Percentiles rank a stretch among this genome's conserved stretches.
Evolutionary conservation across 2,888 invertebrate species (phyloP).

Genomic region (Dyspetes luteomarginatus): DNA sequence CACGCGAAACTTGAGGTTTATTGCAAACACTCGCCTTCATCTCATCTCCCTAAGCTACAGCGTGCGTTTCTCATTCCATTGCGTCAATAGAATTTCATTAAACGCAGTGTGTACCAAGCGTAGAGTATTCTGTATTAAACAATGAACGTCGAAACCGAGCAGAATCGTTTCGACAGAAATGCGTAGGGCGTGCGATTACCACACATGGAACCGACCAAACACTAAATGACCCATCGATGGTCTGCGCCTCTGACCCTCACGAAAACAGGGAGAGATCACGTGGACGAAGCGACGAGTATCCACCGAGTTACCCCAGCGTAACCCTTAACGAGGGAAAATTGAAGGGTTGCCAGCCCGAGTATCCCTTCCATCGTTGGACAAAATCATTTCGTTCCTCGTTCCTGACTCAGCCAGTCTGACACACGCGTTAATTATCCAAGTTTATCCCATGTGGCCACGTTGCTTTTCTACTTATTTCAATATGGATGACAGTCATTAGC

Average conservation of each 20-base stretch:
- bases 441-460: constrained; percentile 24
- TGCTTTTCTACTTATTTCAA: constrained; percentile 10
- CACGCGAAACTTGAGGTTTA: constrained; percentile 29
- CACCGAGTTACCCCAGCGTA: constrained; percentile 49
- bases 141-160: constrained; percentile 21
- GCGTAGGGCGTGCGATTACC: constrained; percentile 40
- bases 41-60: constrained; percentile 26
- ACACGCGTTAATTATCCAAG: constrained; percentile 63
- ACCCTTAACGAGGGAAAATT: constrained; percentile 62
- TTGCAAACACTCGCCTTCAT: constrained; percentile 40
- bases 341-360: constrained; percentile 56
- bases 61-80: constrained; percentile 29
- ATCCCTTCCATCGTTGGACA: constrained; percentile 36
- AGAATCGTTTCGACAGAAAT: constrained; percentile 25
- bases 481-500: background rate
- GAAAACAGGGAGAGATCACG: constrained; percentile 3
- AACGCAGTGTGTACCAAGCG: constrained; percentile 59
- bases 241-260: constrained; percentile 33
- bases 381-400: constrained; percentile 57
- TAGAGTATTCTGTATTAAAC: constrained; percentile 40
- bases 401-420: constrained; percentile 26
- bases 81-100: constrained; percentile 66
- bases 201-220: constrained; percentile 52
- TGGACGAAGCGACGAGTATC: constrained; percentile 37
- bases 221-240: constrained; percentile 61